Percentiles rank a stretch among this genome's conserved stretches.
These are phyloP conservation scores for Coenonympha glycerion DNA, from an alignment of 2,888 invertebrate species.

Conservation along the genomic window DNA sequence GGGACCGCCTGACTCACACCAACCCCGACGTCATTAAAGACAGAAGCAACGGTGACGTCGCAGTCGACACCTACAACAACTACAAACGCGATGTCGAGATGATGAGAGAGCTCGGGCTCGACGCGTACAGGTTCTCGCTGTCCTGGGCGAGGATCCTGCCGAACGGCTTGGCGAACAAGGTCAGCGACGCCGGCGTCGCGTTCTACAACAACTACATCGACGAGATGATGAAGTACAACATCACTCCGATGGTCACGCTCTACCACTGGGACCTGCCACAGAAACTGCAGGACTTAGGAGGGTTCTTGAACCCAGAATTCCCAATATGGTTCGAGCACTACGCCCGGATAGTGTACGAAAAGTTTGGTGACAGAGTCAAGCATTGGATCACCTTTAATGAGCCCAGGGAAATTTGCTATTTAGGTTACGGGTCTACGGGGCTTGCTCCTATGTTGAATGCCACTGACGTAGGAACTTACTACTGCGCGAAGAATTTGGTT, in stretches of 20 bases:
- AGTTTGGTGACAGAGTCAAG: slow-evolving; percentile 70
- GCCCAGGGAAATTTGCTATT: slow-evolving; percentile 55
- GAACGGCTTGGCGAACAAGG: slow-evolving; percentile 59
- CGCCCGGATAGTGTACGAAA: slow-evolving; percentile 55
- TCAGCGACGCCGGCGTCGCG: slow-evolving; percentile 76
- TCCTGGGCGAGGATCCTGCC: slow-evolving; percentile 80
- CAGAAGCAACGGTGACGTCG: slow-evolving; percentile 70
- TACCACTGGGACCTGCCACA: slow-evolving; percentile 76
- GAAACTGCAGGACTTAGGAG: slow-evolving; percentile 73
- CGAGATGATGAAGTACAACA: slow-evolving; percentile 75
- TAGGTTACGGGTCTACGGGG: slow-evolving; percentile 57
- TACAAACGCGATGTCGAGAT: slow-evolving; percentile 75
- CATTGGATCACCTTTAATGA: slow-evolving; percentile 78
- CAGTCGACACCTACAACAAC: slow-evolving; percentile 77
- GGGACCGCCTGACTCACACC: slow-evolving; percentile 51
- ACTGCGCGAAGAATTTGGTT: slow-evolving; percentile 68
- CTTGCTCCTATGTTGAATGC: slow-evolving; percentile 51
- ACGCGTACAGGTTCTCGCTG: slow-evolving; percentile 73
- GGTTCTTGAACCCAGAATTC: slow-evolving; percentile 60
- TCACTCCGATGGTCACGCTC: slow-evolving; percentile 76
- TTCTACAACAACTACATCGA: slow-evolving; percentile 81
- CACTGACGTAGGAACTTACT: slow-evolving; percentile 63
- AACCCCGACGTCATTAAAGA: slow-evolving; percentile 42
- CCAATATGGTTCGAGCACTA: slow-evolving; percentile 68
- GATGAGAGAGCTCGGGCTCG: slow-evolving; percentile 57